Base-by-base conservation (phyloP, 2,797 vertebrate species). In the Poeciliopsis infans region DNA sequence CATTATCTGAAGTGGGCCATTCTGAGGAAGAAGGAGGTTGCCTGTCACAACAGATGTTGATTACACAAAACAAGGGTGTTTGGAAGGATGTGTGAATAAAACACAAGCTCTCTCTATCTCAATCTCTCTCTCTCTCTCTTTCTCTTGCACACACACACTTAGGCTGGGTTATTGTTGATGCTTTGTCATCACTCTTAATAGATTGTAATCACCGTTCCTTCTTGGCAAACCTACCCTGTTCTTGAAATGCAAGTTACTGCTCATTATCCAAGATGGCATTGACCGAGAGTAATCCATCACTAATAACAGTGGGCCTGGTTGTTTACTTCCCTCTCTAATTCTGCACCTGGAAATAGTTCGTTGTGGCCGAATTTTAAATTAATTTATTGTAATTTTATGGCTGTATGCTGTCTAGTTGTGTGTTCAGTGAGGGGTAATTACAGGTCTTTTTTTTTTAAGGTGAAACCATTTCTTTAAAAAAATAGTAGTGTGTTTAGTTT, bases 1-100 rank as follows among this genome's bases (percentile, higher is more conserved):
- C 93, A 94, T 94, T 94, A 93, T 93, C 87, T 95, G 93, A 95
- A 95, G 94, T 95, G 92, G 94, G 92, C 93, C 85, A 94, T 93
- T 94, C 93, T 89, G 88, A 92, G 88, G 84, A 92, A 95, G 89
- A 88, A 91, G 90, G 93, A 93, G 90, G 89, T 87, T 91, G 91
- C 86, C 89, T 93, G 91, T 94, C 91, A 93, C 92, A 93, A 92
- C 92, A 95, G 92, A 94, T 93, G 91, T 91, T 94, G 93, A 95
- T 95, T 94, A 93, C 93, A 93, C 95, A 94, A 95, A 95, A 94
- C 92, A 90, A 87, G 84, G 91, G 90, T 92, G 92, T 93, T 94
- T 92, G 89, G 89, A 90, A 81, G 89, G 90, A 92, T 78, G 86
- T 76, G 81, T 85, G 89, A 94, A 92, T 92, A 92, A 91, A 90